Evolutionary conservation across 1,140 invertebrate genomes (phyloP).

Genomic region (Chionoecetes opilio): DNA sequence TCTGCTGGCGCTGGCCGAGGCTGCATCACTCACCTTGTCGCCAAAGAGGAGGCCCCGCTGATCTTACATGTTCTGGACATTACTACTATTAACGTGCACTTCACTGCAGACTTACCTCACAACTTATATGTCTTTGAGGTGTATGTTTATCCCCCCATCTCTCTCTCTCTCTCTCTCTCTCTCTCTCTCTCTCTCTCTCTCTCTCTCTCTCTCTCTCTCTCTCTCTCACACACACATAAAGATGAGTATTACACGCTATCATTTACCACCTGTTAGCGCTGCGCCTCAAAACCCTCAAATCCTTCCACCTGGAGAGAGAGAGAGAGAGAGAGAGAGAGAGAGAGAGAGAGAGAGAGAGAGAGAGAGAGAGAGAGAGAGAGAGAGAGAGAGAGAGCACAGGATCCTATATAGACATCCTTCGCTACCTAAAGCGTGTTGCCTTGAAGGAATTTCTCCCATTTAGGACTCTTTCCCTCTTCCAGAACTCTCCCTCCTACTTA

Average conservation of each 20-base stretch:
- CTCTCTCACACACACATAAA: not conserved
- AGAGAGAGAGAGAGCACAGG: slow-evolving; percentile 9
- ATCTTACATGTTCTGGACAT: too few relatives aligned
- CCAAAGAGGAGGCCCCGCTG: not conserved
- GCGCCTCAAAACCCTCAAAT: not conserved
- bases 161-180: slow-evolving; percentile 42
- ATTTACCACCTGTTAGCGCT: not conserved
- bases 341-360: slow-evolving; percentile 39
- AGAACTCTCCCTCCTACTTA: too few relatives aligned
- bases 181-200: slow-evolving; percentile 49
- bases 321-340: slow-evolving; percentile 46
- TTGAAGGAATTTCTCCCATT: not conserved
- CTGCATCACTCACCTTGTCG: not conserved
- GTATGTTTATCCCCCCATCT: slow-evolving; percentile 10
- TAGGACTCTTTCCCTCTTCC: too few relatives aligned
- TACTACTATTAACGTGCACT: not conserved
- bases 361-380: slow-evolving; percentile 35
- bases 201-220: slow-evolving; percentile 45
- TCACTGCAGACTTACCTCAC: not conserved
- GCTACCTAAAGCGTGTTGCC: not conserved
- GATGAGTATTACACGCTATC: not conserved
- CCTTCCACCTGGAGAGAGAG: slow-evolving; percentile 27
- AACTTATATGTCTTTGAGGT: not conserved
- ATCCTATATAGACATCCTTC: not conserved
- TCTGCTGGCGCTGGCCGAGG: too few relatives aligned